Evolutionary conservation across 2,113 vertebrate genomes (phyloP), one percentile per base, ranked within the genome.

Genomic region (Nycticorax nycticorax): DNA sequence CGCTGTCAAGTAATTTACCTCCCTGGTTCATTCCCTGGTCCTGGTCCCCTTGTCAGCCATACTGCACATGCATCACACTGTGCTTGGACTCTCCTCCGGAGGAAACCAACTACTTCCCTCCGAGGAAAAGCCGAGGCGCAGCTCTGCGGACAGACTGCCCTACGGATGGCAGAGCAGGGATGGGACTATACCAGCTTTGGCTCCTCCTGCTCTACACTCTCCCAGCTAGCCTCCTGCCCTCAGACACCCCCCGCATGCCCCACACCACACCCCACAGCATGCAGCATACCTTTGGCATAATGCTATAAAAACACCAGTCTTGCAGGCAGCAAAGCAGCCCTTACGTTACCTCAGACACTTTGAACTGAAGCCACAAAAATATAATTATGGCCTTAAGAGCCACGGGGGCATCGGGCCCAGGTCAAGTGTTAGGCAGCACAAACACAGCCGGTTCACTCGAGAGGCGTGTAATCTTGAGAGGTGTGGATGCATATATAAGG

Each of bases 311-410:
- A 82, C 96, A 95, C 62, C 89, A 82, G 81, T 96, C 96, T 96
- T 75, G 93, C 89, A 97, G 96, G 96, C 96, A 97, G 94, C 87
- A 92, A 72, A 94, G 93, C 69, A 94, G 79, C 66, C 85, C 67
- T 89, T 74, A 64, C 39, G 12, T 93, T 92, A 76, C 87, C 91
- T 85, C 85, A 88, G 85, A 93, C 62, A 79, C 96, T 97, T 97
- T 96, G 96, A 97, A 96, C 87, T 82, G 39, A 93, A 91, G 89
- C 96, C 94, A 83, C 96, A 92, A 37, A 94, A 95, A 79, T 79
- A 85, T 85, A 94, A 96, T 96, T 94, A 96, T 11, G 32, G 92
- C 83, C 85, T 72, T 48, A 69, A 69, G 57, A 96, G 87, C 85
- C 92, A 96, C 9, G 9, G 89, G 92, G 92, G 75, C 85, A 93